phyloP scores from a whole-genome alignment of 1,140 invertebrate genomes.

The Himalopsyche phryganea region DNA sequence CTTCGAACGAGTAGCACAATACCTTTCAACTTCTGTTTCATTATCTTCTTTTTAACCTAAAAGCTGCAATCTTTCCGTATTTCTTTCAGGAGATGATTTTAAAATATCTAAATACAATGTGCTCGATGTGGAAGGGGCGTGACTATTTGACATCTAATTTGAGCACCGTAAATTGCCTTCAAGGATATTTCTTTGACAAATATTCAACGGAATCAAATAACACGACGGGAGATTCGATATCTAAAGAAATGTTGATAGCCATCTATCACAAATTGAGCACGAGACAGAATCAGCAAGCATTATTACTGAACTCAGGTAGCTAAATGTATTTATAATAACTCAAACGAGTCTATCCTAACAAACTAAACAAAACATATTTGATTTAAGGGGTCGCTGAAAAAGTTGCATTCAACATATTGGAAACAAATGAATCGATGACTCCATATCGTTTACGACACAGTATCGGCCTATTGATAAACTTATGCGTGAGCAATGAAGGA shows the following conservation, averaged over 20 bases:
- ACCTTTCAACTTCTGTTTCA: no score
- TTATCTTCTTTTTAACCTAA: no score
- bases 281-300: constrained; percentile 23
- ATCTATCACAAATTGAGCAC: constrained; percentile 30
- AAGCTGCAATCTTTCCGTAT: no score
- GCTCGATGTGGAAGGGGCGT: constrained; percentile 30
- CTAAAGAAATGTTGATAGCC: constrained; percentile 31
- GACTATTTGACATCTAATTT: constrained; percentile 30
- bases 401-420: constrained; percentile 21
- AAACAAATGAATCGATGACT: constrained; percentile 23
- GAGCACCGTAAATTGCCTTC: constrained; percentile 12
- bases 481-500: constrained; percentile 19
- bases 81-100: constrained; percentile 28
- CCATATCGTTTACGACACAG: constrained; percentile 23
- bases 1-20: no score
- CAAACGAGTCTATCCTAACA: neutral
- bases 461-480: constrained; percentile 27
- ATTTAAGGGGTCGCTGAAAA: constrained; percentile 29
- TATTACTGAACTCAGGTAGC: constrained; percentile 27
- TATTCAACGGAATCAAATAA: constrained; percentile 4
- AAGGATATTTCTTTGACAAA: constrained; percentile 26
- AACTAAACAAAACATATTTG: neutral
- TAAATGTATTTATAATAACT: neutral
- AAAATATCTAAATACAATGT: constrained; percentile 31
- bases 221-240: constrained; percentile 16